Percentiles rank a stretch among this genome's conserved stretches.
phyloP scores from a whole-genome alignment of 35 echinoderm and acorn worm genomes.

The Holothuria glaberrima region DNA sequence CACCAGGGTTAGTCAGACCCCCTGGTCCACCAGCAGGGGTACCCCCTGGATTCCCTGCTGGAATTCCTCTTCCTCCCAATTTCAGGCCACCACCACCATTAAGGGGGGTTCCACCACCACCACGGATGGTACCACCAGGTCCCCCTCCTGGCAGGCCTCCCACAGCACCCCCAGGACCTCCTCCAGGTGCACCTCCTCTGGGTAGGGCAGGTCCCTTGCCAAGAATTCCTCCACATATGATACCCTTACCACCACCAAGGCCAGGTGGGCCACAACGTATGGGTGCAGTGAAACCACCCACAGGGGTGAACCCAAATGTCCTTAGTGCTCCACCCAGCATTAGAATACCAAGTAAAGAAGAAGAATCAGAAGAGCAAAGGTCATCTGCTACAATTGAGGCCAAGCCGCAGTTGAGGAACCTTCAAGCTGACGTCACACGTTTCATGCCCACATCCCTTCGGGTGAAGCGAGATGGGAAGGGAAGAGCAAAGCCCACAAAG shows the following conservation, averaged over 20 bases:
- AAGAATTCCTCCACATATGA: conserved; percentile 70
- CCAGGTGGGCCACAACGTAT: conserved; percentile 53
- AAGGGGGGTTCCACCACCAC: conserved; percentile 72
- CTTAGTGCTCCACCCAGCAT: conserved; percentile 95
- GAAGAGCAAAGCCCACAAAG: conserved; percentile 74
- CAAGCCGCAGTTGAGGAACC: conserved; percentile 95
- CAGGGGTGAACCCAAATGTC: conserved; percentile 82
- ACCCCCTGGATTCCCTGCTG: conserved; percentile 77
- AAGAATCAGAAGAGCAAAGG: conserved; percentile 69
- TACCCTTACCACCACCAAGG: conserved; percentile 69
- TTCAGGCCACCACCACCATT: conserved; percentile 80
- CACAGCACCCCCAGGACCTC: conserved; percentile 86
- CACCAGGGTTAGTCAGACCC: conserved; percentile 56
- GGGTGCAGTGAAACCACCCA: conserved; percentile 46
- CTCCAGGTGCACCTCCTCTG: conserved; percentile 82
- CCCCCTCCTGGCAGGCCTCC: conserved; percentile 81
- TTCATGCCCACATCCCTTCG: conserved; percentile 88
- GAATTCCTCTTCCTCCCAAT: conserved; percentile 71
- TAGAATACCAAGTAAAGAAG: conserved; percentile 62
- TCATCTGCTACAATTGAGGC: conserved; percentile 94
- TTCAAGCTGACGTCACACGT: conserved; percentile 91
- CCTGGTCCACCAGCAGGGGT: conserved; percentile 78
- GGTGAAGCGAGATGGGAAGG: conserved; percentile 84
- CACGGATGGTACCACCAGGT: conserved; percentile 78
- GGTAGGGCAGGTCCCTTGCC: conserved; percentile 57